Evolutionary conservation across 2,888 invertebrate genomes (phyloP), one percentile per base, ranked within the genome.

Genomic region (Coenonympha arcania): DNA sequence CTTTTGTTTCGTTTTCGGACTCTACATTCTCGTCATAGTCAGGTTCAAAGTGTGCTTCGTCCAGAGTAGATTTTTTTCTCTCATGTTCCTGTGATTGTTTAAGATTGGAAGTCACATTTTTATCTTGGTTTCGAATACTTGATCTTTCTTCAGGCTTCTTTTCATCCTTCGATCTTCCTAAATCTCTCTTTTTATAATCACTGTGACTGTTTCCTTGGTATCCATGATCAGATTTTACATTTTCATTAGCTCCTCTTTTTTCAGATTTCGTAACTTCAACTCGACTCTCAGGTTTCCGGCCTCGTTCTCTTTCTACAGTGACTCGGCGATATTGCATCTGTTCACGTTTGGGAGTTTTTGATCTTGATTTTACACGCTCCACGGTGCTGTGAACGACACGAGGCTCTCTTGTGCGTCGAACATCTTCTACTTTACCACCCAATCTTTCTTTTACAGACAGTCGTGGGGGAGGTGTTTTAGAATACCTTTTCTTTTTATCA

Each of bases 401-500:
- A 6, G 88, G 79, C 50, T 91, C 90, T 63, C 88, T 78, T 22
- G 76, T 70, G 58, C 82, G 77, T 39, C 88, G 84, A 8, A 82
- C 62, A 57, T 90, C 90, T 53, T 92, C 92, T 0, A 93, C 88
- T 79, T 93, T 92, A 1, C 92, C 91, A 0, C 94, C 95, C 3
- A 95, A 82, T 36, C 95, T 87, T 56, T 94, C 94, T 73, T 94
- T 94, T 0, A 93, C 91, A 0, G 94, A 93, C 22, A 92, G 67
- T 59, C 91, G 87, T 0, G 89, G 89, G 0, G 91, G 90, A 5
- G 91, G 89, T 15, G 83, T 82, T 68, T 80, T 83, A 48, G 81
- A 84, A 64, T 69, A 74, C 55, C 79, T 69, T 50, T 64, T 72
- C 64, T 80, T 87, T 64, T 73, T 76, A 58, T 88, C 79, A 63